Evolutionary conservation across 2,797 vertebrate species (phyloP).

Genomic region (Cynopterus sphinx): DNA sequence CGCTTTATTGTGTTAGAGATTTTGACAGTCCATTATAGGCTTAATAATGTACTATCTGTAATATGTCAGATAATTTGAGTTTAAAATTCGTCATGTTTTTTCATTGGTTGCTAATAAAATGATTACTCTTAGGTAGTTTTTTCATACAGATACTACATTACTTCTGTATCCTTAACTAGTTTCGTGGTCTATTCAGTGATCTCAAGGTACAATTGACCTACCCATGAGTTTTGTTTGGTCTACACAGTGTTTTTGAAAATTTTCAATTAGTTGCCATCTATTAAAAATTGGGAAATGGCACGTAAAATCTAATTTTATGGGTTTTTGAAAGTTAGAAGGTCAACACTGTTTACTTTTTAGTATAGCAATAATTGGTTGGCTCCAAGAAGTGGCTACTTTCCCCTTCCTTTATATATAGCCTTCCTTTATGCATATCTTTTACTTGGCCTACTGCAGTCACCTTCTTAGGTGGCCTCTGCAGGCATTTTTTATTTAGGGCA

Average conservation of each 20-base stretch:
- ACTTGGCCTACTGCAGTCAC: background rate
- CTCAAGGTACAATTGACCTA: background rate
- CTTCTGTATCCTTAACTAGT: background rate
- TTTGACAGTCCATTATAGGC: constrained; percentile 5
- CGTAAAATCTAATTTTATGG: background rate
- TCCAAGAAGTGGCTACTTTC: background rate
- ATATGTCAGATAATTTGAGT: constrained; percentile 34
- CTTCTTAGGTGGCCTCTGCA: background rate
- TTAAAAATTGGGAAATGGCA: background rate
- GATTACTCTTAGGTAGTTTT: background rate
- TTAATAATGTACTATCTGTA: background rate
- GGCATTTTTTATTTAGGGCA: constrained; percentile 18
- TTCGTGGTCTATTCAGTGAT: background rate
- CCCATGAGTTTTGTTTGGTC: constrained; percentile 17
- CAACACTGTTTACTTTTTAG: background rate
- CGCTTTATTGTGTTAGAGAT: background rate
- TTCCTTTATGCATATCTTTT: background rate
- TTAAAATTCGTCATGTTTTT: constrained; percentile 33
- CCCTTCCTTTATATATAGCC: background rate
- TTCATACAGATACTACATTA: constrained; percentile 17
- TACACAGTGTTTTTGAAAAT: background rate
- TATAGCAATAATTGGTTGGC: background rate
- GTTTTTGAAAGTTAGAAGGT: background rate
- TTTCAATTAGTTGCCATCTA: background rate
- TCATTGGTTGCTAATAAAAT: constrained; percentile 46